Percentiles rank a stretch among this genome's conserved stretches.
Evolutionary conservation across 2,113 vertebrate genomes (phyloP).

Genomic region (Glareola pratincola): DNA sequence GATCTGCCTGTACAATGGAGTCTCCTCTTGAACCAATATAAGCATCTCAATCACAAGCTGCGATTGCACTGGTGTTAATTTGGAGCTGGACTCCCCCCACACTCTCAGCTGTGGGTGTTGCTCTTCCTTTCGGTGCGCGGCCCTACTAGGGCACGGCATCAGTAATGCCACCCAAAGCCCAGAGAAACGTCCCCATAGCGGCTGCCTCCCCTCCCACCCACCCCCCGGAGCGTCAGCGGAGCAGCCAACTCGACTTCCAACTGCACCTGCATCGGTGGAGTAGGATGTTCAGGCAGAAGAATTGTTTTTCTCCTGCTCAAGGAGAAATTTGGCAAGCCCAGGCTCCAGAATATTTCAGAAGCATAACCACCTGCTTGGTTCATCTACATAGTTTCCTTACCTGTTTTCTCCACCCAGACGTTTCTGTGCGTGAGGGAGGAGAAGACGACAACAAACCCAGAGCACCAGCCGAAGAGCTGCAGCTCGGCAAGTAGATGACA

Average conservation of each 20-base stretch:
- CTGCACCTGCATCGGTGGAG: accelerated
- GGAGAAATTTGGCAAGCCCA: background rate
- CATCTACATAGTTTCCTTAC: background rate
- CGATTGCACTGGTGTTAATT: background rate
- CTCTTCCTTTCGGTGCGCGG: background rate
- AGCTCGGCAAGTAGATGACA: background rate
- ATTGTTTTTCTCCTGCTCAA: background rate
- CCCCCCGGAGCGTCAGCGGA: background rate
- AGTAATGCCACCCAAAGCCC: background rate
- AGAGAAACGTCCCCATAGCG: background rate
- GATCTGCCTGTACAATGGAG: background rate
- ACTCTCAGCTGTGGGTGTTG: background rate
- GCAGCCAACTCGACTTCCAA: background rate
- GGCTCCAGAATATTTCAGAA: background rate
- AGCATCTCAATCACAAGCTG: background rate
- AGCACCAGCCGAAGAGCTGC: background rate
- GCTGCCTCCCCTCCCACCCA: background rate
- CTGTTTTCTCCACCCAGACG: background rate
- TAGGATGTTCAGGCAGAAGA: background rate
- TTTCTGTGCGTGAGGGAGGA: background rate
- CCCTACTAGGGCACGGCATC: accelerated
- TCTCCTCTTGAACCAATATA: background rate
- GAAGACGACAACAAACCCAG: background rate
- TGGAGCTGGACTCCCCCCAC: background rate
- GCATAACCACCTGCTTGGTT: background rate